Conservation (phyloP, 2,888 invertebrate genomes). For the Eumacrocentrus americanus region DNA sequence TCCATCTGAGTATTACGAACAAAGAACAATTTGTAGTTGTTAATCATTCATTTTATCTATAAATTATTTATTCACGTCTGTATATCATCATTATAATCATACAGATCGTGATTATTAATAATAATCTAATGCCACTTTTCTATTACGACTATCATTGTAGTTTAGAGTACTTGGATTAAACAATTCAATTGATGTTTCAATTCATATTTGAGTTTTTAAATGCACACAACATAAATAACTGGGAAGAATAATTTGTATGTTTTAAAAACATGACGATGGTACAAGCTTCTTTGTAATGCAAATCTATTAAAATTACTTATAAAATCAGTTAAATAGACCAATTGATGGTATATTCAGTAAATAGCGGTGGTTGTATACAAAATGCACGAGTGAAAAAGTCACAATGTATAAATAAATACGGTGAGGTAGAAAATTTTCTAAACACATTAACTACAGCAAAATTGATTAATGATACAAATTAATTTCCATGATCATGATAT, state of each 20-base stretch:
- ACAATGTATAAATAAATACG: conserved; percentile 4
- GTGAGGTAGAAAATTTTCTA: conserved; percentile 25
- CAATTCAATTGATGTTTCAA: neutral
- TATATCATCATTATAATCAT: neutral
- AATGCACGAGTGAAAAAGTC: neutral
- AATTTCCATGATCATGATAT: no score
- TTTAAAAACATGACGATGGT: neutral
- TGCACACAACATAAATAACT: neutral
- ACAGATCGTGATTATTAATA: neutral
- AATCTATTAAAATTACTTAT: conserved; percentile 23
- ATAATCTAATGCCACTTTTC: conserved; percentile 8
- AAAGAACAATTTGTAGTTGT: neutral
- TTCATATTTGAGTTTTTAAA: conserved; percentile 1
- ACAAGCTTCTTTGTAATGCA: conserved; percentile 18
- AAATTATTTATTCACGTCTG: conserved; percentile 28
- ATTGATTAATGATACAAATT: neutral
- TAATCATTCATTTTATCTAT: conserved; percentile 18
- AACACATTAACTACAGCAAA: neutral
- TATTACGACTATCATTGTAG: conserved; percentile 7
- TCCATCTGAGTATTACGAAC: neutral
- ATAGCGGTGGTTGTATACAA: no score
- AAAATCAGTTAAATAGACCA: no score
- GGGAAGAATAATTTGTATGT: no score
- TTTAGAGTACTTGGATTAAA: neutral
- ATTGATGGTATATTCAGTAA: no score